Evolutionary conservation across 2,888 invertebrate species (phyloP), one percentile per base, ranked within the genome.

Genomic region (Eilema caniola): DNA sequence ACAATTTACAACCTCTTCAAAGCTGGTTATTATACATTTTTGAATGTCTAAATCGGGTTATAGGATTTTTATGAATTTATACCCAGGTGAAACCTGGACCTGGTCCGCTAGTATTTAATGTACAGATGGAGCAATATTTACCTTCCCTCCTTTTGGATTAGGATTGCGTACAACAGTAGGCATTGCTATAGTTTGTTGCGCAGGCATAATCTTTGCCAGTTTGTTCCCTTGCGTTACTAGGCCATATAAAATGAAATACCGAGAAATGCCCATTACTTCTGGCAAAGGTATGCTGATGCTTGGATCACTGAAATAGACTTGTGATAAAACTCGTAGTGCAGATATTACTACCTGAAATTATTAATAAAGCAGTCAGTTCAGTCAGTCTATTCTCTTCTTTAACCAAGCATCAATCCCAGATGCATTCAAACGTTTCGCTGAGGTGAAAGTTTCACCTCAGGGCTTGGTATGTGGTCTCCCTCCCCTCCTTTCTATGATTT

Each of bases 121-220:
- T 41, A 41, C 2, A 14, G 41, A 41, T 16, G 41, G 41, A 37
- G 41, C 41, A 41, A 20, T 24, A 41, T 37, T 81, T 89, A 96
- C 96, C 92, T 96, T 97, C 79, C 97, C 97, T n/a, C 96, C 96
- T 83, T 90, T 94, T 60, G 78, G 70, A 25, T 87, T 81, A 71
- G 93, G 94, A 74, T 92, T 93, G 69, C 77, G 80, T 64, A 89
- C 83, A 0, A 93, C 89, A 23, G 94, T 90, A 74, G 95, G 95
- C 75, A 96, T 96, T 16, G 96, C 96, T 57, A 97, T 88, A 25
- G 96, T 95, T 78, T 97, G 96, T 78, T 96, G 96, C 0, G 97
- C 95, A 1, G 97, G 96, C 88, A 95, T 90, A 37, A 97, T 95
- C 81, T 93, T 95, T 2, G 96, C 96, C 7, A 90, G 94, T 53